phyloP scores from a whole-genome alignment of 2,797 vertebrate genomes.

The Valencia hispanica region DNA sequence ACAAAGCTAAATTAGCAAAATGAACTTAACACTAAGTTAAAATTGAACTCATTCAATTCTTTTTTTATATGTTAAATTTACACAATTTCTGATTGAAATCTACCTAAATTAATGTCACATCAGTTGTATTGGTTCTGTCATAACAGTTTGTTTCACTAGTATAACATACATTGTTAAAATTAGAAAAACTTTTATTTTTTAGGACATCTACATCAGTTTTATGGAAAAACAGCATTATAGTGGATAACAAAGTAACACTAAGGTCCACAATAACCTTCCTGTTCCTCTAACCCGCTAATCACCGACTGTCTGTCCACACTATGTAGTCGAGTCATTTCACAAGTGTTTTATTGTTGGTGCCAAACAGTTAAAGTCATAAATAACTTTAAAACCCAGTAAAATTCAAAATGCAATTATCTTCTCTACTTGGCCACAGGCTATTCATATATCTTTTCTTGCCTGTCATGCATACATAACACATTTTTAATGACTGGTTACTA shows the following conservation, averaged over 20 bases:
- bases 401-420: constrained; percentile 99
- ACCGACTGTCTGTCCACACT: constrained; percentile 32
- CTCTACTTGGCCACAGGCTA: constrained; percentile 94
- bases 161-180: not conserved
- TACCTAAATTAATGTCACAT: not conserved
- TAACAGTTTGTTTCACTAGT: too few relatives aligned
- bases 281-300: constrained; percentile 48
- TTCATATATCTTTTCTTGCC: constrained; percentile 94
- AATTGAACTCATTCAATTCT: not conserved
- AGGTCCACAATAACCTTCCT: constrained; percentile 41
- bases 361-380: constrained; percentile 98
- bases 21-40: not conserved
- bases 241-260: not conserved
- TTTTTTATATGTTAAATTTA: not conserved
- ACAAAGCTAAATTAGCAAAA: not conserved
- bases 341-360: constrained; percentile 88
- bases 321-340: constrained; percentile 74
- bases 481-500: constrained; percentile 92
- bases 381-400: constrained; percentile 98
- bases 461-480: constrained; percentile 98
- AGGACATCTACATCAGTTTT: constrained; percentile 27
- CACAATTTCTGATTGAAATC: not conserved
- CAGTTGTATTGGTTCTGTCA: too few relatives aligned
- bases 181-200: not conserved
- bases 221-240: constrained; percentile 23